phyloP scores from a whole-genome alignment of 2,113 vertebrate genomes.

The Amblyopsis rosae region DNA sequence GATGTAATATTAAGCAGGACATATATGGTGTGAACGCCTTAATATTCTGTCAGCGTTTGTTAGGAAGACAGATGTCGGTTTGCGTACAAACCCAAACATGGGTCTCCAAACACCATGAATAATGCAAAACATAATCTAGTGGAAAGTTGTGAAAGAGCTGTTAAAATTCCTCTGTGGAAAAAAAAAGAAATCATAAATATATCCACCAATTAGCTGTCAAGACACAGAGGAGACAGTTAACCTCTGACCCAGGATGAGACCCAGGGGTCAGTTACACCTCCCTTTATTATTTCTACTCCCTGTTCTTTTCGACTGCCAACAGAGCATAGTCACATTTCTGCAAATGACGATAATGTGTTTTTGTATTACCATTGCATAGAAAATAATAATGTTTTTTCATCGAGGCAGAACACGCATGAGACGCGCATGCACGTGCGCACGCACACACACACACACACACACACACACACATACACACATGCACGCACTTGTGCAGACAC shows the following conservation, averaged over 20 bases:
- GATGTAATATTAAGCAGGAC: background rate
- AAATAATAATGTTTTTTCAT: conserved; percentile 23
- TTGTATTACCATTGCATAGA: conserved; percentile 30
- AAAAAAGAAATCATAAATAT: conserved; percentile 21
- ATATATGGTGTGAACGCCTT: background rate
- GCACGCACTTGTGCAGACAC: conserved; percentile 8
- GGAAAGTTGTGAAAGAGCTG: conserved; percentile 8
- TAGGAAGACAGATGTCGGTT: background rate
- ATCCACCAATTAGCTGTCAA: conserved; percentile 35
- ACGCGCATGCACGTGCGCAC: too few species aligned
- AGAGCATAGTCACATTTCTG: conserved; percentile 43
- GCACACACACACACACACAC: background rate
- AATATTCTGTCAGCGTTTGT: background rate
- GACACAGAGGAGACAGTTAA: conserved; percentile 22
- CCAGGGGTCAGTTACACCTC: conserved; percentile 8
- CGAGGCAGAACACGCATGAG: background rate
- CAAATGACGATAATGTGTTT: conserved; percentile 34
- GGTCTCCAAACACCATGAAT: conserved; percentile 6
- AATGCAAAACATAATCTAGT: background rate
- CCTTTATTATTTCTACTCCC: background rate
- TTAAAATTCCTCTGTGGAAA: conserved; percentile 35
- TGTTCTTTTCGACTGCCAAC: conserved; percentile 26
- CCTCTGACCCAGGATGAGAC: conserved; percentile 45
- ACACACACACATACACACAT: background rate
- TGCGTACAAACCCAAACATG: background rate